These are phyloP conservation scores for Sebastes jordani DNA, from an alignment of 2,797 vertebrate genomes.

Conservation along the genomic window DNA sequence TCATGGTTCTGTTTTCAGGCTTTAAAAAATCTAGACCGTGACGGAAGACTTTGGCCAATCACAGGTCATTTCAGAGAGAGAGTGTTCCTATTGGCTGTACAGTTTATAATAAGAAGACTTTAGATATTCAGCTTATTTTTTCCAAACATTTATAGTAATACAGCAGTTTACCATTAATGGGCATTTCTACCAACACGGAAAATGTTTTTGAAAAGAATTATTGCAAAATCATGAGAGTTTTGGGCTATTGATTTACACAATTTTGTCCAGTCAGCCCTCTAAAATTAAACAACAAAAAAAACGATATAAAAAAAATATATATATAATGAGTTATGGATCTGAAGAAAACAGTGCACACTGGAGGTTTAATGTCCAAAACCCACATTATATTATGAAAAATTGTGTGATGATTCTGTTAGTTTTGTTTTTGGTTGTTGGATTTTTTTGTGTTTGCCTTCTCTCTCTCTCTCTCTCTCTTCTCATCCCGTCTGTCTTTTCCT, in stretches of 20 bases:
- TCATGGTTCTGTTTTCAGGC: no score
- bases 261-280: neutral
- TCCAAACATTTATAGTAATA: neutral
- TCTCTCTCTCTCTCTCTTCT: no score
- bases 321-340: neutral
- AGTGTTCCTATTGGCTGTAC: no score
- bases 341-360: neutral
- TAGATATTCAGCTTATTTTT: neutral
- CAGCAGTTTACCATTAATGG: neutral
- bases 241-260: neutral
- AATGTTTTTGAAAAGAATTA: neutral
- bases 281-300: neutral
- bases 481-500: no score
- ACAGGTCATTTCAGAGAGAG: no score
- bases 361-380: neutral
- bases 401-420: no score
- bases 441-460: no score
- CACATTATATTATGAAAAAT: neutral
- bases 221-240: neutral
- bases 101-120: neutral
- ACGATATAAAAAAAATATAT: neutral
- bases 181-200: rapidly evolving
- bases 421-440: no score
- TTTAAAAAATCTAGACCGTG: no score
- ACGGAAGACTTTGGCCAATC: no score